Percentiles rank a stretch among this genome's conserved stretches.
Evolutionary conservation across 2,888 invertebrate species (phyloP).

Genomic region (Sinelater perroti): DNA sequence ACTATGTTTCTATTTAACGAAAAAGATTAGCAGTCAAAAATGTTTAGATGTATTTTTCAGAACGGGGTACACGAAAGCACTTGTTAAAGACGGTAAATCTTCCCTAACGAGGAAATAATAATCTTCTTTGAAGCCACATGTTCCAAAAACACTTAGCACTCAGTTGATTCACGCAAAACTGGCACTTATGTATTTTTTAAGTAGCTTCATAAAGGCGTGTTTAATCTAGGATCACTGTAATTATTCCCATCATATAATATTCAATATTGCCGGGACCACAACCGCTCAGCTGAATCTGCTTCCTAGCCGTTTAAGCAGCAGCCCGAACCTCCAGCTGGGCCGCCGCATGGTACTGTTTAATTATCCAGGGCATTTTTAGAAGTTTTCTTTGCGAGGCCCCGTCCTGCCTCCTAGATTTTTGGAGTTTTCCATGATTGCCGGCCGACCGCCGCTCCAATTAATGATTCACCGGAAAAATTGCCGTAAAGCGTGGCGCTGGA

Average conservation of each 20-base stretch:
- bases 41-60: too few species aligned
- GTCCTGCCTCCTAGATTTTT: too few species aligned
- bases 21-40: too few species aligned
- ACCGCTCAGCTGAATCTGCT: neutral
- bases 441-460: too few species aligned
- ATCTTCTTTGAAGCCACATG: slow-evolving; percentile 10
- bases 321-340: neutral
- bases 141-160: slow-evolving; percentile 30
- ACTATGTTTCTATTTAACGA: too few species aligned
- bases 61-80: too few species aligned
- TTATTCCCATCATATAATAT: slow-evolving; percentile 38
- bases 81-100: too few species aligned
- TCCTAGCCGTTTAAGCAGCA: neutral
- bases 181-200: slow-evolving; percentile 40
- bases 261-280: slow-evolving; percentile 7
- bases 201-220: slow-evolving; percentile 39
- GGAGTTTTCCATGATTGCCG: too few species aligned
- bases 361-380: slow-evolving; percentile 3
- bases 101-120: slow-evolving; percentile 14
- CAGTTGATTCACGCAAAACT: slow-evolving; percentile 22
- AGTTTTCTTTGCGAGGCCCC: neutral
- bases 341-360: slow-evolving; percentile 1
- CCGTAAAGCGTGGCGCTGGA: too few species aligned
- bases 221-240: slow-evolving; percentile 43
- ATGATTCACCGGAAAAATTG: too few species aligned